These are phyloP conservation scores for Pseudomyrmex concolor DNA, from an alignment of 1,140 invertebrate species.

Conservation along the genomic window DNA sequence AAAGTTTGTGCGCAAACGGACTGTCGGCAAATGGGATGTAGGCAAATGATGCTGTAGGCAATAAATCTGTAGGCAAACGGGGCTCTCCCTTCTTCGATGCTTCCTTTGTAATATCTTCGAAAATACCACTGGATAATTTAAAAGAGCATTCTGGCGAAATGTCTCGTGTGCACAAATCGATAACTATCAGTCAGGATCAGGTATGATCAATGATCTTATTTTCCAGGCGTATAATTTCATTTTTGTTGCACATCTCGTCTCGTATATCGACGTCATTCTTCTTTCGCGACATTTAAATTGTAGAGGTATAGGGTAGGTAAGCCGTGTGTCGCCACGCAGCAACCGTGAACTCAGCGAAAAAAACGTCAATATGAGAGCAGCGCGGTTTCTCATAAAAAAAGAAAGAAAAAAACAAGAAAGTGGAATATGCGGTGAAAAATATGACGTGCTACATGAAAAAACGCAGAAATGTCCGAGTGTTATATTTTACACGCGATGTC, in stretches of 20 bases:
- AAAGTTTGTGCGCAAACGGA: too few relatives aligned
- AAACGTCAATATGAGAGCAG: not conserved
- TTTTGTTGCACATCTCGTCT: not conserved
- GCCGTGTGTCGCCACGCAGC: not conserved
- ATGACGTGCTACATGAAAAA: slow-evolving; percentile 30
- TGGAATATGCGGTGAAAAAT: not conserved
- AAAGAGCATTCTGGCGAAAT: not conserved
- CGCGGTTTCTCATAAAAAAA: slow-evolving; percentile 3
- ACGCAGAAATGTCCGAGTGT: not conserved
- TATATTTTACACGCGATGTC: slow-evolving; percentile 59
- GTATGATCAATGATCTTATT: slow-evolving; percentile 7
- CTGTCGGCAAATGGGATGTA: too few relatives aligned
- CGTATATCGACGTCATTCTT: not conserved
- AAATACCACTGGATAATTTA: not conserved
- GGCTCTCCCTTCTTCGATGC: too few relatives aligned
- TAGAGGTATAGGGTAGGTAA: not conserved
- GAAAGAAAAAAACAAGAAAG: not conserved
- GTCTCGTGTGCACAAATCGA: not conserved
- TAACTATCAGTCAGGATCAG: not conserved
- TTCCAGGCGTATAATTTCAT: slow-evolving; percentile 19
- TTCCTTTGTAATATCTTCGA: not conserved
- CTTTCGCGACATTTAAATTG: slow-evolving; percentile 41
- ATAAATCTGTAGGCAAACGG: too few relatives aligned
- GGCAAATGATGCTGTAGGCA: too few relatives aligned
- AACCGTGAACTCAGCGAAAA: not conserved